Percentiles rank a stretch among this genome's conserved stretches.
phyloP scores from a whole-genome alignment of 2,888 invertebrate species.

The Pristionchus arcanus region DNA sequence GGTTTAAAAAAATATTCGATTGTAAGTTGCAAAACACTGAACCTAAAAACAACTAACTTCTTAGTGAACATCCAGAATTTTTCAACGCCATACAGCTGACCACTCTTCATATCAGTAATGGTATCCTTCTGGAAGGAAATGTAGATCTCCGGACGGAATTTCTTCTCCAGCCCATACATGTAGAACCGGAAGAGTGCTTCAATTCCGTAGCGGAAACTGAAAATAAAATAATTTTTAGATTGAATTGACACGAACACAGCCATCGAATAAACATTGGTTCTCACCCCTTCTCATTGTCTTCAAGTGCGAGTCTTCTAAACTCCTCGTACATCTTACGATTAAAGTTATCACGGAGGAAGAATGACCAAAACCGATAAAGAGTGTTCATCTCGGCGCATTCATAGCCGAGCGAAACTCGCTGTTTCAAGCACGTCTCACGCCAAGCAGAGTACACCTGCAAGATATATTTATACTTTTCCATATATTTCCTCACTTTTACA shows the following conservation, averaged over 20 bases:
- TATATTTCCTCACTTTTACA: neutral
- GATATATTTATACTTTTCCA: neutral
- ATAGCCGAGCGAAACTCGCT: slow-evolving; percentile 92
- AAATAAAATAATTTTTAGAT: slow-evolving; percentile 53
- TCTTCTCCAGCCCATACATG: slow-evolving; percentile 96
- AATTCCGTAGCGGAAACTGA: slow-evolving; percentile 82
- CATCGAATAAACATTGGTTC: slow-evolving; percentile 81
- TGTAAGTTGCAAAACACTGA: neutral
- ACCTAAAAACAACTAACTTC: slow-evolving; percentile 61
- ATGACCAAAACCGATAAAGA: slow-evolving; percentile 98
- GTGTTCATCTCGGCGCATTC: slow-evolving; percentile 99
- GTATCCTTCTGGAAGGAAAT: slow-evolving; percentile 90
- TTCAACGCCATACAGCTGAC: slow-evolving; percentile 96
- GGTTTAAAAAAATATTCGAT: neutral
- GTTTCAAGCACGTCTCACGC: slow-evolving; percentile 93
- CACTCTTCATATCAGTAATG: slow-evolving; percentile 80
- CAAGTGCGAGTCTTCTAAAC: slow-evolving; percentile 92
- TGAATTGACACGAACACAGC: neutral
- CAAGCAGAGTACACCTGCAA: slow-evolving; percentile 92
- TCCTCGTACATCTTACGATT: slow-evolving; percentile 98
- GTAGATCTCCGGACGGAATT: slow-evolving; percentile 95
- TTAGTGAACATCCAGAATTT: slow-evolving; percentile 99
- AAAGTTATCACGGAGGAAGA: slow-evolving; percentile 97
- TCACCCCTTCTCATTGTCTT: slow-evolving; percentile 93
- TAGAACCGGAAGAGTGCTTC: slow-evolving; percentile 93